Percentiles rank a stretch among this genome's conserved stretches.
phyloP scores from a whole-genome alignment of 2,797 vertebrate species.

The Sebastes minor region DNA sequence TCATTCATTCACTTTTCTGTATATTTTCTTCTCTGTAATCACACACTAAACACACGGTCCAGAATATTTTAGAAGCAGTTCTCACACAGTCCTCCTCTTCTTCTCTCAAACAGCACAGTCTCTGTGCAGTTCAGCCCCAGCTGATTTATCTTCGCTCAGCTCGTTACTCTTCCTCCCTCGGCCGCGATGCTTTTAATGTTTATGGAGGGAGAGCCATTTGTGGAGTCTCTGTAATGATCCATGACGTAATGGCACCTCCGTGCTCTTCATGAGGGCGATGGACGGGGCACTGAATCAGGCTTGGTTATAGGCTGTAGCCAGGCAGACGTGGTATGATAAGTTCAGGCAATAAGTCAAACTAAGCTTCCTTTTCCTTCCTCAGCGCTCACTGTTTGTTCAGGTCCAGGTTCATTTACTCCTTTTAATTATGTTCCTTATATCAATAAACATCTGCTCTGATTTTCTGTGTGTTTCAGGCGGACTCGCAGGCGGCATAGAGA shows the following conservation, averaged over 20 bases:
- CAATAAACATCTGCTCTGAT: background rate
- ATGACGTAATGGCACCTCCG: conserved; percentile 48
- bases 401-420: background rate
- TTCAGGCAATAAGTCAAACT: background rate
- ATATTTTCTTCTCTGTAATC: background rate
- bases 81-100: background rate
- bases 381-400: background rate
- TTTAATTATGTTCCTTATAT: background rate
- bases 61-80: background rate
- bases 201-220: conserved; percentile 62
- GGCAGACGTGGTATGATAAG: background rate
- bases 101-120: background rate
- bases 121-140: background rate
- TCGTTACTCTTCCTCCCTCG: conserved; percentile 49
- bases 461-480: conserved; percentile 83
- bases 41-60: background rate
- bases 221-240: conserved; percentile 62
- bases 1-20: background rate
- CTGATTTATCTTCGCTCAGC: conserved; percentile 47
- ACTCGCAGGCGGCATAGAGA: conserved; percentile 95
- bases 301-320: background rate
- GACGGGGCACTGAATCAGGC: conserved; percentile 2
- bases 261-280: conserved; percentile 35
- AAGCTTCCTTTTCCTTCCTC: background rate
- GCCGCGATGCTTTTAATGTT: conserved; percentile 59